Percentiles rank a stretch among this genome's conserved stretches.
These are phyloP conservation scores for Linnaemya tessellans DNA, from an alignment of 2,888 invertebrate species.

Conservation along the genomic window DNA sequence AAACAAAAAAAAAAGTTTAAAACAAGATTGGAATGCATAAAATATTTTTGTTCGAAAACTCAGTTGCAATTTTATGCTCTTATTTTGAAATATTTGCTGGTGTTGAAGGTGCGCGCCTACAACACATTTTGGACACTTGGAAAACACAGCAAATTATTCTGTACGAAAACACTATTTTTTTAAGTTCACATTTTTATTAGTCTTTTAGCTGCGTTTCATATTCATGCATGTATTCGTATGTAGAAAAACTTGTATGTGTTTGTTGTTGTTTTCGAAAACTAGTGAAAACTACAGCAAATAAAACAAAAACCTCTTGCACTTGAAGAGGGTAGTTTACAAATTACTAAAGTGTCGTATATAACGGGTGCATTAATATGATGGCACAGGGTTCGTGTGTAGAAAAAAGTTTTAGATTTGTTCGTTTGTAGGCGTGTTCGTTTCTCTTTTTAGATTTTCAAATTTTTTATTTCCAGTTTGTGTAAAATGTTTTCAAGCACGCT, in stretches of 20 bases:
- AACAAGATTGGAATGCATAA: slow-evolving; percentile 28
- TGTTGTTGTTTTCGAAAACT: slow-evolving; percentile 23
- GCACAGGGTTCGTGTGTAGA: slow-evolving; percentile 1
- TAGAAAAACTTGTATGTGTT: background rate
- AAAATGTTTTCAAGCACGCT: slow-evolving; percentile 52
- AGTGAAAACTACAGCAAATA: slow-evolving; percentile 15
- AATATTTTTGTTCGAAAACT: background rate
- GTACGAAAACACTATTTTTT: slow-evolving; percentile 1
- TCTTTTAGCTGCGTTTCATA: slow-evolving; percentile 6
- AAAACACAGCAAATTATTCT: slow-evolving; percentile 21
- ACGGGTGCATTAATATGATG: too few relatives aligned
- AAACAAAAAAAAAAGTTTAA: slow-evolving; percentile 8
- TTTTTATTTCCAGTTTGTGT: slow-evolving; percentile 22
- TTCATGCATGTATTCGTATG: background rate
- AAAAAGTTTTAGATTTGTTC: too few relatives aligned
- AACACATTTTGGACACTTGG: slow-evolving; percentile 41
- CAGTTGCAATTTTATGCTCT: background rate
- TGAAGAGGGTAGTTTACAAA: slow-evolving; percentile 50
- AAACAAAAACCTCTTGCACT: slow-evolving; percentile 9
- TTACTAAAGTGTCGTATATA: slow-evolving; percentile 16
- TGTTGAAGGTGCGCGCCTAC: slow-evolving; percentile 47
- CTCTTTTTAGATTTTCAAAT: slow-evolving; percentile 2
- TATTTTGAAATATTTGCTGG: background rate
- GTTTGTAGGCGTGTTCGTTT: slow-evolving; percentile 17
- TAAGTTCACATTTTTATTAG: background rate